phyloP scores from a whole-genome alignment of 37 sponge, comb jelly and placozoan genomes.

The Cladorhizidae sp. region DNA sequence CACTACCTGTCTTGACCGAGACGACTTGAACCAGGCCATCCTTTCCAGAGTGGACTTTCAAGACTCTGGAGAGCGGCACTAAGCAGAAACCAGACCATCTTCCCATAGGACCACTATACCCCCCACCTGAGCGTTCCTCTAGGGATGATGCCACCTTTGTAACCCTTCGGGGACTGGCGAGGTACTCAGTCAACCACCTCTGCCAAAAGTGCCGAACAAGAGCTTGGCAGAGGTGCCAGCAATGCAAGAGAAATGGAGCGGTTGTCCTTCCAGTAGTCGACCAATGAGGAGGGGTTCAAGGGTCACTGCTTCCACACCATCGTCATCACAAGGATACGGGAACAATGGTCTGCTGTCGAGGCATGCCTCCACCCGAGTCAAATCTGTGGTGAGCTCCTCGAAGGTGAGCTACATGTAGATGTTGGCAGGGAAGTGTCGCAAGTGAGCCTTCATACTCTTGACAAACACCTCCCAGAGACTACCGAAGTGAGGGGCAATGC shows the following conservation, averaged over 20 bases:
- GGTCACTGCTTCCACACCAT: slow-evolving; percentile 2
- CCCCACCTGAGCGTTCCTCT: neutral
- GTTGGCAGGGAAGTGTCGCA: slow-evolving; percentile 10
- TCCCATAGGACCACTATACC: neutral
- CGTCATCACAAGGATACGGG: slow-evolving; percentile 13
- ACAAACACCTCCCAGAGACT: no score
- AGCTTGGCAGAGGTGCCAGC: slow-evolving; percentile 37
- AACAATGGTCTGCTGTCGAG: slow-evolving; percentile 40
- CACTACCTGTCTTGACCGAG: neutral
- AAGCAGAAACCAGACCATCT: no score
- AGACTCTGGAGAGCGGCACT: no score
- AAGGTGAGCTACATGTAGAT: slow-evolving; percentile 26
- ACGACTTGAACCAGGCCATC: neutral
- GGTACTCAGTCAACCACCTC: slow-evolving; percentile 27
- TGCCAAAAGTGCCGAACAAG: slow-evolving; percentile 49
- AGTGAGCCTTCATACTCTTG: slow-evolving; percentile 20
- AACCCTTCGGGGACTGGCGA: no score
- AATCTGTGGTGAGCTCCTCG: slow-evolving; percentile 32
- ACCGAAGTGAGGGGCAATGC: slow-evolving; percentile 41
- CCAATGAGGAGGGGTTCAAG: no score
- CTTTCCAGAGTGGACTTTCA: neutral
- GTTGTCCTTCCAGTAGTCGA: slow-evolving; percentile 13
- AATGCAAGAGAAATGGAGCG: slow-evolving; percentile 9
- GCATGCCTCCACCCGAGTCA: slow-evolving; percentile 38
- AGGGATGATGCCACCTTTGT: neutral